phyloP scores from a whole-genome alignment of 2,797 vertebrate genomes.

The Pampus argenteus region DNA sequence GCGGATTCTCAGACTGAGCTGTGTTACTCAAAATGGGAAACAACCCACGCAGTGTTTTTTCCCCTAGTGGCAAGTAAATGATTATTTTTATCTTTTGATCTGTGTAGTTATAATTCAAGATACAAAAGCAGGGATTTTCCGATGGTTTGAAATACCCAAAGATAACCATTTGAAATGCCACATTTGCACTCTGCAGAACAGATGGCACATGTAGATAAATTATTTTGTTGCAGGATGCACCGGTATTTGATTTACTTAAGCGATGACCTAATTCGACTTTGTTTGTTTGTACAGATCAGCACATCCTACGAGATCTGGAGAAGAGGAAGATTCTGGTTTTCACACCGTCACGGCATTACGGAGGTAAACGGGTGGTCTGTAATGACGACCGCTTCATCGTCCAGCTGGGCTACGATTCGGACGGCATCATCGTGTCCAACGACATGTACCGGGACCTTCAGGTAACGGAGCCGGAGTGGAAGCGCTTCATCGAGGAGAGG shows the following conservation, averaged over 20 bases:
- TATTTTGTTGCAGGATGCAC: neutral
- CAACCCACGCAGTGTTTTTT: constrained; percentile 17
- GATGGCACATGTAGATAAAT: constrained; percentile 8
- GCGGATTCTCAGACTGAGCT: constrained; percentile 11
- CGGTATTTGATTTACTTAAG: neutral
- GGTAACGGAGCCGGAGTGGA: constrained; percentile 82
- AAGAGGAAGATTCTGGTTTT: constrained; percentile 83
- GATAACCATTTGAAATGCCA: constrained; percentile 9
- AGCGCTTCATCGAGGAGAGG: constrained; percentile 82
- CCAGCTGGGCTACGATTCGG: constrained; percentile 77
- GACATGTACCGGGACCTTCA: constrained; percentile 86
- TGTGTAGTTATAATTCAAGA: neutral
- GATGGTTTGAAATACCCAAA: neutral
- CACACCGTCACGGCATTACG: constrained; percentile 80
- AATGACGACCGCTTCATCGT: constrained; percentile 86
- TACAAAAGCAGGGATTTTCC: constrained; percentile 32
- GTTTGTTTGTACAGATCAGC: constrained; percentile 73
- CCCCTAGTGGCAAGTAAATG: neutral
- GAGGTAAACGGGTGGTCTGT: constrained; percentile 83
- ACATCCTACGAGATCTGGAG: constrained; percentile 83
- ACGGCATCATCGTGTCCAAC: constrained; percentile 84
- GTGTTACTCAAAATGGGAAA: constrained; percentile 30
- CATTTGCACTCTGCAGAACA: neutral
- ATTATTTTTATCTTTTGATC: constrained; percentile 20
- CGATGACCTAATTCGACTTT: too few species aligned